A percentile compares a stretch with the other conserved stretches of the same genome.
These are phyloP conservation scores for Myotis pilosus DNA, from an alignment of 2,797 vertebrate genomes.

Conservation along the genomic window DNA sequence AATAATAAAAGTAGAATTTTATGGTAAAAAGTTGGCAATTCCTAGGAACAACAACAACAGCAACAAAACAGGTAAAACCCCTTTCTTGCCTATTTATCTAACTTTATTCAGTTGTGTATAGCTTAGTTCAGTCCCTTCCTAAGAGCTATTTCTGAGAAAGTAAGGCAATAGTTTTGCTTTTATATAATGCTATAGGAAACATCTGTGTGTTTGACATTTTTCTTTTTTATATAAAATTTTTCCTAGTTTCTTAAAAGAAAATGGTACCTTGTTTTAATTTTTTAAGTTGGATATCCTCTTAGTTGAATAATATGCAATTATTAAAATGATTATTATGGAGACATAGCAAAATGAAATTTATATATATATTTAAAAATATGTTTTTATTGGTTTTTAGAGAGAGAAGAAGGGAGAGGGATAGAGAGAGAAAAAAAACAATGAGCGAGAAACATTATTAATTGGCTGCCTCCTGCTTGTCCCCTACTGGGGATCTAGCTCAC, in stretches of 20 bases:
- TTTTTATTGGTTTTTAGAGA: too few species aligned
- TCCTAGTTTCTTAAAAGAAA: conserved; percentile 42
- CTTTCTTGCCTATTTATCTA: neutral
- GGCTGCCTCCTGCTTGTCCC: too few species aligned
- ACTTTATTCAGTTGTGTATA: neutral
- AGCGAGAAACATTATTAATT: too few species aligned
- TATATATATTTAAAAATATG: too few species aligned
- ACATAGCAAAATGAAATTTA: neutral
- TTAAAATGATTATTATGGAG: neutral
- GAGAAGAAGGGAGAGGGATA: too few species aligned
- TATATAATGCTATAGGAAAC: neutral
- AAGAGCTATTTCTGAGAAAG: neutral
- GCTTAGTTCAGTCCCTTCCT: neutral
- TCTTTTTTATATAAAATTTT: neutral
- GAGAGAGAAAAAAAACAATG: too few species aligned
- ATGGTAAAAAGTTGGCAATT: neutral
- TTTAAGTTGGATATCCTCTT: neutral
- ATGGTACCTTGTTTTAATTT: neutral
- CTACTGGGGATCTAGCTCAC: too few species aligned
- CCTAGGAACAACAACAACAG: neutral
- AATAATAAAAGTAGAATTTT: neutral
- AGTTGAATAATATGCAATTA: conserved; percentile 4
- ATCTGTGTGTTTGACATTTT: conserved; percentile 32
- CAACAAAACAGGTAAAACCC: neutral
- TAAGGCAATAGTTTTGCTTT: conserved; percentile 8